These are phyloP conservation scores for Euwallacea similis DNA, from an alignment of 1,140 invertebrate species.

Conservation along the genomic window DNA sequence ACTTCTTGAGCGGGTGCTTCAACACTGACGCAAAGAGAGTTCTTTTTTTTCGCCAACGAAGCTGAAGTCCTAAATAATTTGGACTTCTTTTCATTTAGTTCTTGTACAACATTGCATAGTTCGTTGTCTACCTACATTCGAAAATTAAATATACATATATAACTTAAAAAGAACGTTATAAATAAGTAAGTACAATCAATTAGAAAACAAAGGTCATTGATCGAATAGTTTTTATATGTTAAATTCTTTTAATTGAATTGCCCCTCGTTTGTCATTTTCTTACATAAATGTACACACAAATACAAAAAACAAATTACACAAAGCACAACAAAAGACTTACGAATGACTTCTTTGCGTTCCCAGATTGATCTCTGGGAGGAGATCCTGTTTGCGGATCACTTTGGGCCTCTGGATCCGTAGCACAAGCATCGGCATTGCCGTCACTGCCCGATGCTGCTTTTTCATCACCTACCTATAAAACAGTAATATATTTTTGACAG, in stretches of 20 bases:
- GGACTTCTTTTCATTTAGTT: constrained; percentile 58
- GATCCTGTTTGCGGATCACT: constrained; percentile 52
- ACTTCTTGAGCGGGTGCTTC: constrained; percentile 54
- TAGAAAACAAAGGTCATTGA: too few relatives aligned
- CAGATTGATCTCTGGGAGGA: constrained; percentile 49
- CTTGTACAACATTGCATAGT: constrained; percentile 44
- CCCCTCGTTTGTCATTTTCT: too few relatives aligned
- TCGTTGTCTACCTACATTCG: constrained; percentile 40
- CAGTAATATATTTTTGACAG: too few relatives aligned
- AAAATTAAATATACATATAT: neutral
- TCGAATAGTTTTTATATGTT: too few relatives aligned
- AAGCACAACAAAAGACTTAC: neutral
- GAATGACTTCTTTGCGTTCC: neutral
- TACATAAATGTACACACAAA: too few relatives aligned
- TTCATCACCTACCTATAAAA: constrained; percentile 41
- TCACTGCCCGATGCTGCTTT: constrained; percentile 49
- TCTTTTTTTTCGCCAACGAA: constrained; percentile 72
- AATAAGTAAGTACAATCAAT: too few relatives aligned
- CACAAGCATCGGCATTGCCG: constrained; percentile 51
- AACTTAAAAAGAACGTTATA: too few relatives aligned
- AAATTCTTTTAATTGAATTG: too few relatives aligned
- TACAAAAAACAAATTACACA: too few relatives aligned
- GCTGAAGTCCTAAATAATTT: constrained; percentile 63
- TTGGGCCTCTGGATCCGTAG: constrained; percentile 51
- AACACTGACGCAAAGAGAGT: constrained; percentile 64